phyloP scores from a whole-genome alignment of 1,140 invertebrate genomes.

The Notospermus geniculatus region DNA sequence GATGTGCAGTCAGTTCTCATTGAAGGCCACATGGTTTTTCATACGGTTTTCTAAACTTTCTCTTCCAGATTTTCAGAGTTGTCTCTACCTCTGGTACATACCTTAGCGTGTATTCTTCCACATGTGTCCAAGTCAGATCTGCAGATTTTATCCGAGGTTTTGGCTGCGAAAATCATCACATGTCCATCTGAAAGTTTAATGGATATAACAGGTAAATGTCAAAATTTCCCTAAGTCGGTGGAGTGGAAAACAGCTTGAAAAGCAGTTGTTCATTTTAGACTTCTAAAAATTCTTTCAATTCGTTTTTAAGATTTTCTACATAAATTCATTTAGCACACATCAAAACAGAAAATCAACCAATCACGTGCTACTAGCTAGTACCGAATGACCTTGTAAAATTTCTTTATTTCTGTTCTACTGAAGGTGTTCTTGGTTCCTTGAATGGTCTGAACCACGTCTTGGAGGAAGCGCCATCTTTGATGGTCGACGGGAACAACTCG shows the following conservation, averaged over 20 bases:
- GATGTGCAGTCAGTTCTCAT: no score
- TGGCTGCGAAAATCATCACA: slow-evolving; percentile 37
- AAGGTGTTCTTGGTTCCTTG: slow-evolving; percentile 29
- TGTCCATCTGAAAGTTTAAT: slow-evolving; percentile 16
- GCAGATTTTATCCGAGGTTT: slow-evolving; percentile 25
- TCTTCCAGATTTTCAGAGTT: background rate
- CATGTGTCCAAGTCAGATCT: background rate
- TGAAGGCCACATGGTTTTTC: no score
- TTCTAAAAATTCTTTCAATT: no score
- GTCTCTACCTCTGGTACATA: slow-evolving; percentile 6
- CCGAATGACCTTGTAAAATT: background rate
- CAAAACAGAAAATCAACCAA: no score
- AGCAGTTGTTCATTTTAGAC: no score
- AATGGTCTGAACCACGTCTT: slow-evolving; percentile 15
- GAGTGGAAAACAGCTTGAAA: no score
- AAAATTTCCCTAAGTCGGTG: no score
- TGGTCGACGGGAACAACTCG: background rate
- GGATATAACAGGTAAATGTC: background rate
- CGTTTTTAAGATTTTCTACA: no score
- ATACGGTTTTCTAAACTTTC: no score
- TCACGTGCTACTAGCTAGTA: no score
- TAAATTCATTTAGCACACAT: no score
- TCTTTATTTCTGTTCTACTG: background rate
- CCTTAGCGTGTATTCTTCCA: background rate
- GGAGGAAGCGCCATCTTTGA: slow-evolving; percentile 1